A percentile compares a stretch with the other conserved stretches of the same genome.
Evolutionary conservation across 2,888 invertebrate genomes (phyloP).

Genomic region (Tetanocera ferruginea): DNA sequence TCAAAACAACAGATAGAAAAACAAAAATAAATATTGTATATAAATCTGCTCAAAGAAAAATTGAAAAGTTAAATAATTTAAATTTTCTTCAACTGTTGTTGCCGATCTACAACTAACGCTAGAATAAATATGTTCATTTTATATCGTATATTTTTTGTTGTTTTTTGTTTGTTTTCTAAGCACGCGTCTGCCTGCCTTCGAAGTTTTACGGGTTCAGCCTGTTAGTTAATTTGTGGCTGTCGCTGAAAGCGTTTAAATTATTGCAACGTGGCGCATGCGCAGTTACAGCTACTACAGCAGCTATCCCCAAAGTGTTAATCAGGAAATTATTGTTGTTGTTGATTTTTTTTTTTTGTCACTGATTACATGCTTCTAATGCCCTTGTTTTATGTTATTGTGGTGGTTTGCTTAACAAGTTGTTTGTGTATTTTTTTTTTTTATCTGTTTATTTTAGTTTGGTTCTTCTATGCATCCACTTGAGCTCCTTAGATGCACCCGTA

Average conservation of each 20-base stretch:
- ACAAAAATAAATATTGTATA: not conserved
- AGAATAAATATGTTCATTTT: conserved; percentile 13
- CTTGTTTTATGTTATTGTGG: conserved; percentile 1
- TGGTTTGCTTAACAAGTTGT: not conserved
- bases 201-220: not conserved
- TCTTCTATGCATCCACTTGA: not conserved
- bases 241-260: conserved; percentile 14
- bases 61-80: conserved; percentile 28
- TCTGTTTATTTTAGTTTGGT: not conserved
- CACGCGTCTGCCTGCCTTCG: conserved; percentile 20
- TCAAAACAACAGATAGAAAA: not conserved
- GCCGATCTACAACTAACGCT: not conserved
- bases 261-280: conserved; percentile 27
- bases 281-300: not conserved
- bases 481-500: conserved; percentile 5
- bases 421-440: not conserved
- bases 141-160: not conserved
- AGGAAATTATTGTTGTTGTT: conserved; percentile 58
- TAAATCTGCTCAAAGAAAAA: conserved; percentile 22
- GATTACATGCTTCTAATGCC: conserved; percentile 21
- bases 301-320: conserved; percentile 66
- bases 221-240: conserved; percentile 10
- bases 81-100: not conserved
- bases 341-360: conserved; percentile 14
- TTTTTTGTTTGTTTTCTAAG: not conserved